Evolutionary conservation across 2,797 vertebrate genomes (phyloP), one percentile per base, ranked within the genome.

Genomic region (Lates japonicus): DNA sequence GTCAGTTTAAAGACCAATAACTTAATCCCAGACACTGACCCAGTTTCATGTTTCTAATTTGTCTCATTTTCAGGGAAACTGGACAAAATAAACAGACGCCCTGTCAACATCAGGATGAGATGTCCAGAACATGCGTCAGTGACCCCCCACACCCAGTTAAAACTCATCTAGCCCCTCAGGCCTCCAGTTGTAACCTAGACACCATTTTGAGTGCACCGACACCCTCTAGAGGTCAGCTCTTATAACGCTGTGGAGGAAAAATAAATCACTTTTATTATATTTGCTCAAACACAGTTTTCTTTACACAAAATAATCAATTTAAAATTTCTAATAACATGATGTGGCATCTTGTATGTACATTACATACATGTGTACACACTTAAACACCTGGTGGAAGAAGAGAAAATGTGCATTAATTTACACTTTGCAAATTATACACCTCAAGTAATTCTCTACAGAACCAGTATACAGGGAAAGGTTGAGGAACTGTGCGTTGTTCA

Each of bases 161-260:
- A 69, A 65, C 14, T 54, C 33, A 9, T 20, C 39, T 37, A 78
- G n/a, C 6, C 7, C 49, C 3, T 41, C 46, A 4, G 49, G 13
- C 69, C 61, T 74, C n/a, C 62, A 48, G 63, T 46, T 37, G 19
- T 22, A n/a, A 51, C 17, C 13, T 13, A 20, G 2, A 58, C 14
- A 46, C 72, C 20, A 57, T 35, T 83, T 59, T 20, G 0, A 54
- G 81, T 59, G 16, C 49, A 48, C 31, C 52, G 73, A 49, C 5
- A 76, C 88, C 88, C 83, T 82, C 90, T 90, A 85, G 61, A 74
- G 90, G 84, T 54, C 70, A 83, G 19, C 57, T 29, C 7, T 35
- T 44, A 54, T 29, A 63, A 48, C 20, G 49, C 20, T 65, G 2
- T 44, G 52, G 17, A n/a, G 12, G 1, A 12, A 37, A 62, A 39